These are phyloP conservation scores for Schizopygopsis malacanthus DNA, from an alignment of 2,797 vertebrate genomes.

Conservation along the genomic window DNA sequence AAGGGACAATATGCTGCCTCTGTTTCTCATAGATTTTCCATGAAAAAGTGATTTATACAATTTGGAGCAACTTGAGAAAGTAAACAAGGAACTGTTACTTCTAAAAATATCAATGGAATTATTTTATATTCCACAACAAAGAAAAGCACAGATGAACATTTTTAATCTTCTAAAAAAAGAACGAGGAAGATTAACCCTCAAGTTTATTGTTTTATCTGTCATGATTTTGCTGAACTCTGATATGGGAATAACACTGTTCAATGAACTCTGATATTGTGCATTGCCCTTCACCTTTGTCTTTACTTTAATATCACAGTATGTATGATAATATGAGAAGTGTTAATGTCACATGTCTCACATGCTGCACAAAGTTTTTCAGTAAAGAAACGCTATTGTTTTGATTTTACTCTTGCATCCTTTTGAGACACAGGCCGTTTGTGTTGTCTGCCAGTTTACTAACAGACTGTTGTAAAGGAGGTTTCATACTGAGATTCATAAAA, in stretches of 20 bases:
- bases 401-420: slow-evolving; percentile 1
- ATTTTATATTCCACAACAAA: neutral
- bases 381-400: slow-evolving; percentile 10
- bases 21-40: too few species aligned
- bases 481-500: slow-evolving; percentile 4
- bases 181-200: neutral
- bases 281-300: slow-evolving; percentile 36
- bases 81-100: neutral
- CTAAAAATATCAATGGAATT: neutral
- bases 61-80: neutral
- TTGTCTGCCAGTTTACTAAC: slow-evolving; percentile 4
- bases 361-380: neutral
- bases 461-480: slow-evolving; percentile 15
- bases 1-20: neutral
- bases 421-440: neutral
- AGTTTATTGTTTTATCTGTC: neutral
- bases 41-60: neutral
- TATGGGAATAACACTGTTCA: neutral
- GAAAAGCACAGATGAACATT: neutral
- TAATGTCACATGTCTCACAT: neutral
- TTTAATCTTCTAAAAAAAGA: too few species aligned
- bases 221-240: slow-evolving; percentile 12
- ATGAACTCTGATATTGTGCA: neutral
- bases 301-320: slow-evolving; percentile 20
- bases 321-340: slow-evolving; percentile 19